Conservation (phyloP, 2,888 invertebrate species). For the Chrysina gloriosa region DNA sequence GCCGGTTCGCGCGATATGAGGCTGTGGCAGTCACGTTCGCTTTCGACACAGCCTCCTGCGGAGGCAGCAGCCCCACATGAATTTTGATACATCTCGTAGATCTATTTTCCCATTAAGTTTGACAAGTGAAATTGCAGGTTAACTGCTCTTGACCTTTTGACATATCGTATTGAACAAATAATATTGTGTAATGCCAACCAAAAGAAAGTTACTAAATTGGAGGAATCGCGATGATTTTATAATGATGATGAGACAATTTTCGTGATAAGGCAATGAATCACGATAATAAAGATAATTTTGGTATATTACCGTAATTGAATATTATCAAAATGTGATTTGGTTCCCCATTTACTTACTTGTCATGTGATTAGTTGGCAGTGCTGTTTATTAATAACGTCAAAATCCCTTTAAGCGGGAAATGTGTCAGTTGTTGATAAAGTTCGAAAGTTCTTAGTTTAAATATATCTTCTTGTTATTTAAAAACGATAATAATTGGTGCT, state of each 20-base stretch:
- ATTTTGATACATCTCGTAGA: constrained; percentile 73
- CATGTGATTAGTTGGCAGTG: too few relatives aligned
- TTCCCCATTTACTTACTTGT: too few relatives aligned
- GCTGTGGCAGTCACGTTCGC: constrained; percentile 73
- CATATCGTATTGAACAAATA: constrained; percentile 27
- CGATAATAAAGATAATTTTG: too few relatives aligned
- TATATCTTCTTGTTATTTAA: background rate
- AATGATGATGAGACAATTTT: background rate
- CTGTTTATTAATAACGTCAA: too few relatives aligned
- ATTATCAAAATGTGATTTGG: too few relatives aligned
- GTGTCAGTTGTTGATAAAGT: too few relatives aligned
- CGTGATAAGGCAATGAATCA: too few relatives aligned
- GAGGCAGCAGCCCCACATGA: constrained; percentile 77
- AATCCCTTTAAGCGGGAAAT: constrained; percentile 30
- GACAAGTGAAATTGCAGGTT: constrained; percentile 45
- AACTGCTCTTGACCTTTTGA: constrained; percentile 39
- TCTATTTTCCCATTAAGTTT: constrained; percentile 34
- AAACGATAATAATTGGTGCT: background rate
- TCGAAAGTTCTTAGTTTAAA: too few relatives aligned
- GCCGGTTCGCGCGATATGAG: constrained; percentile 73
- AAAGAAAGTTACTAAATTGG: background rate
- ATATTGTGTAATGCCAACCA: constrained; percentile 11
- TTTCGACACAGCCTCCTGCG: constrained; percentile 72
- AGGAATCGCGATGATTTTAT: background rate
- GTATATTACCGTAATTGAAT: too few relatives aligned